These are phyloP conservation scores for Sesamia inferens DNA, from an alignment of 2,888 invertebrate genomes.

Conservation along the genomic window DNA sequence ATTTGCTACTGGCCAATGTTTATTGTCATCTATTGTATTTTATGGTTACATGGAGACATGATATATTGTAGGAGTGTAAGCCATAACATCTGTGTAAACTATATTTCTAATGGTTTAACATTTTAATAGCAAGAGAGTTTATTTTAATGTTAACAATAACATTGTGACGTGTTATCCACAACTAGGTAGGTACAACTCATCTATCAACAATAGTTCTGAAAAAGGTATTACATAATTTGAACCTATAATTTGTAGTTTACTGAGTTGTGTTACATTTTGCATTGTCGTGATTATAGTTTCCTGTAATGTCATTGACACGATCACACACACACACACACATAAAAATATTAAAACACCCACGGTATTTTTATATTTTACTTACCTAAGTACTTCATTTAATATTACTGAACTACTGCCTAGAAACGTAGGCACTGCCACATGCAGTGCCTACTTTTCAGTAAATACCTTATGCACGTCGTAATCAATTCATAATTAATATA, in stretches of 20 bases:
- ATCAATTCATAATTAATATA: neutral
- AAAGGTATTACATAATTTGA: neutral
- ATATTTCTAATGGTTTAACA: neutral
- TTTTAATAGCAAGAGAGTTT: neutral
- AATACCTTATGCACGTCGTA: neutral
- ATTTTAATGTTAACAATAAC: constrained; percentile 6
- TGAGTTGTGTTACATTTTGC: neutral
- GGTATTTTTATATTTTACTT: neutral
- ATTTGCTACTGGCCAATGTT: constrained; percentile 41
- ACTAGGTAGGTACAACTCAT: neutral
- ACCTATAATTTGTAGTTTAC: neutral
- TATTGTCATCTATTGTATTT: constrained; percentile 18
- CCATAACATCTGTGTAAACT: constrained; percentile 5
- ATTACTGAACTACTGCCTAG: neutral
- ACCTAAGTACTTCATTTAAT: neutral
- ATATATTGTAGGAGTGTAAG: constrained; percentile 5
- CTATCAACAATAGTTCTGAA: neutral
- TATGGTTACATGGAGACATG: neutral
- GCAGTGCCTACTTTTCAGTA: too few species aligned
- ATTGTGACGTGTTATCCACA: neutral
- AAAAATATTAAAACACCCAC: too few species aligned
- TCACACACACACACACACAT: too few species aligned
- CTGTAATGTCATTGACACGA: neutral
- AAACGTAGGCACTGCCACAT: neutral
- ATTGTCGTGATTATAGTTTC: neutral